Base-by-base conservation (phyloP, 2,113 vertebrate species). In the Holacanthus passer region DNA sequence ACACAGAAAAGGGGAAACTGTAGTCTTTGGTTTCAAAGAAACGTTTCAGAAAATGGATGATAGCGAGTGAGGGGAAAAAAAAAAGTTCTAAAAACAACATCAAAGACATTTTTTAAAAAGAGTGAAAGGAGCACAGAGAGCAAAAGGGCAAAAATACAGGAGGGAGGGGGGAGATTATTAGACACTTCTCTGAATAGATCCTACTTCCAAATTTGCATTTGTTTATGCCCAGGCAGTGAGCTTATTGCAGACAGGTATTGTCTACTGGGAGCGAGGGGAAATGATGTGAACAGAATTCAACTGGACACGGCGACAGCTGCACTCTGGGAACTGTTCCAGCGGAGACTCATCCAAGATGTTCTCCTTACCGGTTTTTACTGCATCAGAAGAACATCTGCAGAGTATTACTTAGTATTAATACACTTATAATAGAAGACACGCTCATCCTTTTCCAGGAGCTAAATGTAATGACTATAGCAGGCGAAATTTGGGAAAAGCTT, bases 251-350 rank as follows among this genome's bases (percentile, higher is more conserved):
- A 95, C 95, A 96, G 94, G 92, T 94, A 92, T 95, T 95, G 96
- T 96, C 95, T 95, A 89, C 84, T 77, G 93, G 90, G 94, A 92
- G 93, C 88, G 94, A 48, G 53, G 66, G 66, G 87, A 90, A 88
- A 89, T 93, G 95, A 96, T 94, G 93, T 94, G 94, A 95, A 86
- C 96, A 91, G 94, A 95, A 97, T 96, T 95, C 95, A 93, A 95
- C 95, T 96, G 96, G 96, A 97, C 97, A 95, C 95, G 94, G 94
- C 94, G 96, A 93, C 93, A 93, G 91, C 92, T 93, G 92, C 86
- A 86, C 89, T 89, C 91, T 86, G 90, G 93, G 93, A 94, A 89
- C 20, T 14, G 64, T 88, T 92, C 94, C 94, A 95, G 85, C 67
- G 48, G 73, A 90, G 86, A 93, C 85, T 83, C 89, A 79, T 89